Evolutionary conservation across 2,888 invertebrate species (phyloP).

Genomic region (Stegana nigrithorax): DNA sequence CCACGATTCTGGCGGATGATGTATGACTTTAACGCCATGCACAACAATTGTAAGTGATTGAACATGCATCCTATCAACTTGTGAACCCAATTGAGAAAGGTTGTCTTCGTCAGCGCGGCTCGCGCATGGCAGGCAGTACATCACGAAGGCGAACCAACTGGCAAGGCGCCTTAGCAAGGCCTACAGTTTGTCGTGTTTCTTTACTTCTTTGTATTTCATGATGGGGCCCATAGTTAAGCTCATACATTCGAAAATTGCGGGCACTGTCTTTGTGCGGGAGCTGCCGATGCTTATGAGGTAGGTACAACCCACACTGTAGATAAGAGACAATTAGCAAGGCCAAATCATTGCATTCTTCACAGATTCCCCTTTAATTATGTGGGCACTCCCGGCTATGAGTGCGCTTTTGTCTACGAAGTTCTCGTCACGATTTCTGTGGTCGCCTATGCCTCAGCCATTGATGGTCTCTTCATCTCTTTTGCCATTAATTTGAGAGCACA

Average conservation of each 20-base stretch:
- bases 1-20: conserved; percentile 52
- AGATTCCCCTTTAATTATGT: conserved; percentile 61
- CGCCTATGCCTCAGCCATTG: conserved; percentile 55
- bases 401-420: conserved; percentile 50
- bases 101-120: too few relatives aligned
- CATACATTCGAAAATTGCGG: conserved; percentile 35
- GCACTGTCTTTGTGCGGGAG: conserved; percentile 39
- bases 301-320: not conserved
- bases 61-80: not conserved
- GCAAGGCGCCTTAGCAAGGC: conserved; percentile 45
- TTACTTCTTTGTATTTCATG: conserved; percentile 62
- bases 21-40: conserved; percentile 52
- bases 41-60: conserved; percentile 44
- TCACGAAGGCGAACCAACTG: conserved; percentile 45
- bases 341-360: not conserved
- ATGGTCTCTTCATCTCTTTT: conserved; percentile 62
- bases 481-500: conserved; percentile 60
- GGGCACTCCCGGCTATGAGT: conserved; percentile 54
- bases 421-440: conserved; percentile 51
- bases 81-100: not conserved
- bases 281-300: conserved; percentile 60
- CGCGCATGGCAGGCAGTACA: too few relatives aligned
- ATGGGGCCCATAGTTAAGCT: conserved; percentile 53
- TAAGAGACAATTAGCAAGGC: not conserved
- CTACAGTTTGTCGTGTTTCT: conserved; percentile 51